These are phyloP conservation scores for Drosophila falleni DNA, from an alignment of 2,888 invertebrate genomes.

Conservation along the genomic window DNA sequence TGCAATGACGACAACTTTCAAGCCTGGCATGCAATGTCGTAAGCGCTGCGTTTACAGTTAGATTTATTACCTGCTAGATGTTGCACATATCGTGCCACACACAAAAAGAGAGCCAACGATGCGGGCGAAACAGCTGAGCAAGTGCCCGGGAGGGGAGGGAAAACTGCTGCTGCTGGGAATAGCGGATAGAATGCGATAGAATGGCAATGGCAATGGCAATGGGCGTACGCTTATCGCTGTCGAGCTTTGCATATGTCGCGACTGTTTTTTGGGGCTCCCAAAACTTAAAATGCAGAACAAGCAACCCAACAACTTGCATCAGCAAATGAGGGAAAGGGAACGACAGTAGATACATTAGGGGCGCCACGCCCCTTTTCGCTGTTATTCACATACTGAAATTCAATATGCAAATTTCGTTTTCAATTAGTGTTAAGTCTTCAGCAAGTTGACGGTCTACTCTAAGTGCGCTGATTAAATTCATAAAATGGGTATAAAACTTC, in stretches of 20 bases:
- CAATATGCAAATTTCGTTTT: constrained; percentile 24
- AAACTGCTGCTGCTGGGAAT: constrained; percentile 18
- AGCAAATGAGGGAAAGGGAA: constrained; percentile 15
- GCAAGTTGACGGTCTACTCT: neutral
- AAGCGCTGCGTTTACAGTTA: constrained; percentile 78
- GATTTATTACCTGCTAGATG: constrained; percentile 81
- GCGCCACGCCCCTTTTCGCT: constrained; percentile 9
- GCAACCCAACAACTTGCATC: constrained; percentile 1
- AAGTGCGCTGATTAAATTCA: neutral
- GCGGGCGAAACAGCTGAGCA: neutral
- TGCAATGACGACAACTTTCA: constrained; percentile 74
- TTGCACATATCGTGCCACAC: constrained; percentile 70
- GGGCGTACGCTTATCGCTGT: constrained; percentile 59
- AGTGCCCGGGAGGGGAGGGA: too few species aligned
- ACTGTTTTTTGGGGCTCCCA: constrained; percentile 52
- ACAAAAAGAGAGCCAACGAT: neutral
- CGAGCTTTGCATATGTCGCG: constrained; percentile 75
- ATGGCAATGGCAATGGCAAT: constrained; percentile 14
- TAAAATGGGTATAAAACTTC: too few species aligned
- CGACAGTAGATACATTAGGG: constrained; percentile 17
- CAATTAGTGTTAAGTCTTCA: constrained; percentile 8
- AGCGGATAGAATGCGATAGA: constrained; percentile 22
- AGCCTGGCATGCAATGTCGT: constrained; percentile 75
- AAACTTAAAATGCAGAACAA: constrained; percentile 28
- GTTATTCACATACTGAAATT: constrained; percentile 18